Base-by-base conservation (phyloP, 2,113 vertebrate species). In the Limnothrissa miodon region DNA sequence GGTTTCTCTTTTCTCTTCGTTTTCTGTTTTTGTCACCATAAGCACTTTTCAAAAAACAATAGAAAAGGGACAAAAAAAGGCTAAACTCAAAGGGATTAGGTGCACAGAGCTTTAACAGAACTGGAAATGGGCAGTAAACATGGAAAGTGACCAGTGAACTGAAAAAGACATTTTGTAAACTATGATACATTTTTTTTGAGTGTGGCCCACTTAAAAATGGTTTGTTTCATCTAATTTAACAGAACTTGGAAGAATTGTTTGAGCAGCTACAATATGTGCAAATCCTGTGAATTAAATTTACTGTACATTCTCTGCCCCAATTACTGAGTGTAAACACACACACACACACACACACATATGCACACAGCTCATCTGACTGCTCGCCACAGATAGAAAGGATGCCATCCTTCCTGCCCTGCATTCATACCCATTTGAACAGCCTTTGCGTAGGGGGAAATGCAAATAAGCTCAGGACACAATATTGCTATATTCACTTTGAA, bases 401-500 rank as follows among this genome's bases (percentile, higher is more conserved):
- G 23, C 42, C 62, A 81, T 86, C 36, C 42, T 62, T 29, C 25
- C 2, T 29, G n/a, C 25, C n/a, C 33, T 81, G n/a, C 8, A 80
- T 62, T 0, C 51, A 36, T 62, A 25, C 82, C 80, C 46, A 74
- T 46, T 84, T 66, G 81, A 17, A 29, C 70, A 80, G 39, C 39
- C 42, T 83, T 39, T 42, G 13, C 42, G 59, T 59, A 79, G 25
- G 25, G 25, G 81, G 79, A 85, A 80, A 84, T 87, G 83, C 23
- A 25, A 39, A 85, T 83, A 4, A 85, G 42, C 53, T 45, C 13
- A 83, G 62, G 51, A 81, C 45, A 83, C 15, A 74, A 29, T n/a
- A 80, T 42, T n/a, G 84, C 80, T 78, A 84, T 62, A 86, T 79
- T 86, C 89, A 83, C 87, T 91, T 89, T 87, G 89, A 88, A 85